Percentiles rank a stretch among this genome's conserved stretches.
Evolutionary conservation across 2,113 vertebrate species (phyloP).

Genomic region (Pseudorhombus dupliciocellatus): DNA sequence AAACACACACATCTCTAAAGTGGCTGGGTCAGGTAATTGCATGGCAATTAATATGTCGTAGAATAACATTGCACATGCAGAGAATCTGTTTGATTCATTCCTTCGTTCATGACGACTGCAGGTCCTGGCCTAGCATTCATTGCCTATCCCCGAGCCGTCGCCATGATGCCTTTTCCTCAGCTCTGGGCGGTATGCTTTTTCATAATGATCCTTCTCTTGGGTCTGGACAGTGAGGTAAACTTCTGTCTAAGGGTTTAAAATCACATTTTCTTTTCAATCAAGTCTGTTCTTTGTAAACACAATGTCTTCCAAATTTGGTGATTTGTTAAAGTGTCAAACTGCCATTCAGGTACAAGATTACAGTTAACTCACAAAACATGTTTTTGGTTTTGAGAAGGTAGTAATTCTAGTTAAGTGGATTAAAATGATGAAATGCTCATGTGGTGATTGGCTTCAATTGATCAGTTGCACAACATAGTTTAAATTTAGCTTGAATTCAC

Average conservation of each 20-base stretch:
- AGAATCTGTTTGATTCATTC: too few species aligned
- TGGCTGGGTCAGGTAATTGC: constrained; percentile 87
- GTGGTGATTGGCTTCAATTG: too few species aligned
- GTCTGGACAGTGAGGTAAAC: constrained; percentile 81
- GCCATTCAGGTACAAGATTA: too few species aligned
- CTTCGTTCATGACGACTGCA: constrained; percentile 27
- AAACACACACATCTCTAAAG: constrained; percentile 85
- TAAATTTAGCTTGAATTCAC: too few species aligned
- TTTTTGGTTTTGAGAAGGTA: too few species aligned
- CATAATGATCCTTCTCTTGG: constrained; percentile 83
- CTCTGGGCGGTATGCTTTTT: constrained; percentile 84
- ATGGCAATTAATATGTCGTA: neutral
- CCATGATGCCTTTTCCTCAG: constrained; percentile 85
- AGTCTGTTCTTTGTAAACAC: neutral
- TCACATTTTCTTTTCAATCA: neutral
- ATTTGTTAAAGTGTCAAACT: too few species aligned
- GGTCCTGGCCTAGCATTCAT: constrained; percentile 85
- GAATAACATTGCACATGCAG: too few species aligned
- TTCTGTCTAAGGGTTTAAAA: neutral
- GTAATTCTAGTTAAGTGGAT: neutral
- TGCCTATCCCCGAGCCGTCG: constrained; percentile 82
- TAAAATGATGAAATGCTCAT: neutral
- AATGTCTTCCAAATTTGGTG: too few species aligned
- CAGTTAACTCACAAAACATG: too few species aligned
- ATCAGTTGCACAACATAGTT: too few species aligned